Conservation (phyloP, 2,888 invertebrate genomes). For the Latheticus oryzae region DNA sequence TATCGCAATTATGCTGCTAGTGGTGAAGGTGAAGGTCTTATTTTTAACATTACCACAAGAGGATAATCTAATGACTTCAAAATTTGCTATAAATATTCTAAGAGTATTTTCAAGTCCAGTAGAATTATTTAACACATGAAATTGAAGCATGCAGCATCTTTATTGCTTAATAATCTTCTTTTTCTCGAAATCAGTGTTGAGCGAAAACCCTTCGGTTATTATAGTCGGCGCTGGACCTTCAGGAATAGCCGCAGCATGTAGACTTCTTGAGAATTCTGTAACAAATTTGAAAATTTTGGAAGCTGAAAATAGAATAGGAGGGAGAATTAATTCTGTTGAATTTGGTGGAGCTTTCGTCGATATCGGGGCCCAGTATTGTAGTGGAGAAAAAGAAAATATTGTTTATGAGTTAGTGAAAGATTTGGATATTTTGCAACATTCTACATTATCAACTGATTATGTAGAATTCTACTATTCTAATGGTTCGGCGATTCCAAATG, state of each 20-base stretch:
- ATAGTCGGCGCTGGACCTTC: conserved; percentile 70
- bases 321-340: conserved; percentile 46
- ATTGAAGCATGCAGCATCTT: no score
- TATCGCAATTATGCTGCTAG: no score
- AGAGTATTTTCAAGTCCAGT: no score
- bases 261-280: conserved; percentile 65
- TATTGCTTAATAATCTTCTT: no score
- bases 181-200: no score
- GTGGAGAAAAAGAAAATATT: conserved; percentile 50
- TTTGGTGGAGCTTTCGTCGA: conserved; percentile 49
- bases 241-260: conserved; percentile 69
- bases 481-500: no score
- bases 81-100: no score
- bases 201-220: conserved; percentile 58
- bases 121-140: no score
- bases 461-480: conserved; percentile 17
- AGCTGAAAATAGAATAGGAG: conserved; percentile 53
- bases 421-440: conserved; percentile 5
- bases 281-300: conserved; percentile 64
- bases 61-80: no score
- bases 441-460: neutral
- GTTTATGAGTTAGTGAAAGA: conserved; percentile 47
- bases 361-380: conserved; percentile 52
- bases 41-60: no score
- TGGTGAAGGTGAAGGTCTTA: no score